phyloP scores from a whole-genome alignment of 2,797 vertebrate species.

The Myotis myotis region DNA sequence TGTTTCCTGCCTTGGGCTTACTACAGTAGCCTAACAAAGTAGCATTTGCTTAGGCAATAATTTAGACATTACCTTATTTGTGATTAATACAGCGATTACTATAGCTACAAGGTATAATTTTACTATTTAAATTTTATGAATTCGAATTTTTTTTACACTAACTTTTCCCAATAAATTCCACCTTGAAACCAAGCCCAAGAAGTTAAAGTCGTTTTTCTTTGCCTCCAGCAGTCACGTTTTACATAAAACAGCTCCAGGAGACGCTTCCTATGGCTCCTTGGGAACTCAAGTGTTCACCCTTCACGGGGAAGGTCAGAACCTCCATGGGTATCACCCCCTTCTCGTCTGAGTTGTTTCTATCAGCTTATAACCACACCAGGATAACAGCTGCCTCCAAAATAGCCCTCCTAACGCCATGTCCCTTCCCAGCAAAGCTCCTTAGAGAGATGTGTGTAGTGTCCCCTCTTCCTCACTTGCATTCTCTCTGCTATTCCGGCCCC shows the following conservation, averaged over 20 bases:
- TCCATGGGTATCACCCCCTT: background rate
- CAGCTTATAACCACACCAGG: background rate
- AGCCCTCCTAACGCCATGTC: background rate
- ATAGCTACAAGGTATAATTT: slow-evolving; percentile 80
- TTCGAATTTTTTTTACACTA: slow-evolving; percentile 78
- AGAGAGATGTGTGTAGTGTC: background rate
- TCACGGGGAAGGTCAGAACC: background rate
- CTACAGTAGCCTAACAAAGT: slow-evolving; percentile 73
- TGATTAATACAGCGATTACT: slow-evolving; percentile 70
- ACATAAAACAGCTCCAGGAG: background rate
- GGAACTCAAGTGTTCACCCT: background rate
- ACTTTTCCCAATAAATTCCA: slow-evolving; percentile 69
- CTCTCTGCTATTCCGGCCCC: background rate
- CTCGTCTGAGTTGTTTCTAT: too few species aligned
- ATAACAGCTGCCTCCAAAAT: background rate
- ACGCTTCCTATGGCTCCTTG: rapidly evolving
- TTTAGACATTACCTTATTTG: slow-evolving; percentile 76
- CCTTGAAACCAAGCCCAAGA: slow-evolving; percentile 43
- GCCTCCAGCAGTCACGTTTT: background rate
- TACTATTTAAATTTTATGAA: slow-evolving; percentile 79
- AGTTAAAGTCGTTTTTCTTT: background rate
- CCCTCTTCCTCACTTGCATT: background rate
- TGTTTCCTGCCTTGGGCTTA: slow-evolving; percentile 79
- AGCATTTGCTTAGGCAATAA: slow-evolving; percentile 78
- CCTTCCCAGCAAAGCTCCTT: background rate